Evolutionary conservation across 2,888 invertebrate species (phyloP).

Genomic region (Eudemis profundana): DNA sequence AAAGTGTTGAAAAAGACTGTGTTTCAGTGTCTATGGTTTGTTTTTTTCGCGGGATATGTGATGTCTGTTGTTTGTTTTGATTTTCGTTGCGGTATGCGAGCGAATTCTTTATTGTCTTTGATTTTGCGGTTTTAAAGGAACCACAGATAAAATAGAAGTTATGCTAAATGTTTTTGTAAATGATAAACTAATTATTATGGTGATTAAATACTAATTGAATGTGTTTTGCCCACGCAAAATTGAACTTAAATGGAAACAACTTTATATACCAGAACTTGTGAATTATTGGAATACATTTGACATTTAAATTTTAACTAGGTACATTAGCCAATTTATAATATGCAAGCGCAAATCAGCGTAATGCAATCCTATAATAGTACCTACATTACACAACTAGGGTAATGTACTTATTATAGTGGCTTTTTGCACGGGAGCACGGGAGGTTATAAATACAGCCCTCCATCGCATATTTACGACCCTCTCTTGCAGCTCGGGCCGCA

Average conservation of each 20-base stretch:
- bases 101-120: constrained; percentile 22
- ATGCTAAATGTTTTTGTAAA: not conserved
- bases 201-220: constrained; percentile 7
- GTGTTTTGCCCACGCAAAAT: constrained; percentile 6
- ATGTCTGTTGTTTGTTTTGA: constrained; percentile 22
- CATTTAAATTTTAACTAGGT: not conserved
- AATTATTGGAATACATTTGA: not conserved
- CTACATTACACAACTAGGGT: no score
- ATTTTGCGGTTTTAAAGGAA: constrained; percentile 29
- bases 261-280: not conserved
- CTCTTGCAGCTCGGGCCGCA: no score
- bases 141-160: constrained; percentile 2
- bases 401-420: no score
- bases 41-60: constrained; percentile 33
- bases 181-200: constrained; percentile 6
- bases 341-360: not conserved
- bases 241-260: not conserved
- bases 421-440: no score
- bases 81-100: constrained; percentile 29
- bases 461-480: no score
- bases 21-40: constrained; percentile 9
- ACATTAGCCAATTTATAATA: not conserved
- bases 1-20: constrained; percentile 27
- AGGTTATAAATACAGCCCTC: no score
- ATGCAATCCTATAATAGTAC: no score